phyloP scores from a whole-genome alignment of 1,140 invertebrate species.

The Drosophila grimshawi region DNA sequence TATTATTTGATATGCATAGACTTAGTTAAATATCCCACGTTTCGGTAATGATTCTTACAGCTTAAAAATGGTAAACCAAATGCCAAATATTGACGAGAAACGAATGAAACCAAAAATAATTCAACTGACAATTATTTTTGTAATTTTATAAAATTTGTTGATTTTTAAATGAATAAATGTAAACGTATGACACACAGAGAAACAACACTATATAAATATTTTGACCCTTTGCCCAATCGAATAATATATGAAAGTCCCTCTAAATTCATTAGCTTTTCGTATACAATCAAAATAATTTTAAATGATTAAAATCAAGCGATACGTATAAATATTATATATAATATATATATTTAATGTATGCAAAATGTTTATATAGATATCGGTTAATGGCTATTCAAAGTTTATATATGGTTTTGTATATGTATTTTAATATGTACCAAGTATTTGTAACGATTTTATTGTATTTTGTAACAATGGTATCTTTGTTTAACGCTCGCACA shows the following conservation, averaged over 20 bases:
- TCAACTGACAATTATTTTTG: conserved; percentile 76
- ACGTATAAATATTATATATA: conserved; percentile 17
- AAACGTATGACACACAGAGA: conserved; percentile 20
- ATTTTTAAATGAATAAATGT: conserved; percentile 53
- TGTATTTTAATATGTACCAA: conserved; percentile 56
- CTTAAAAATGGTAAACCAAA: conserved; percentile 68
- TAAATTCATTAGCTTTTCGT: conserved; percentile 59
- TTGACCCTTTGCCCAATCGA: conserved; percentile 54
- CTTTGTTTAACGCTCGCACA: conserved; percentile 22
- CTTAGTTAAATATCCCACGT: conserved; percentile 55
- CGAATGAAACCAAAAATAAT: conserved; percentile 65
- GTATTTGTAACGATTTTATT: conserved; percentile 47
- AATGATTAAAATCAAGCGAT: conserved; percentile 24
- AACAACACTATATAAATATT: conserved; percentile 47
- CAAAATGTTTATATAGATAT: conserved; percentile 52
- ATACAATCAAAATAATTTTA: conserved; percentile 54
- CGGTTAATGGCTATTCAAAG: conserved; percentile 46
- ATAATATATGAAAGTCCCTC: conserved; percentile 36
- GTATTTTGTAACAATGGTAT: conserved; percentile 23
- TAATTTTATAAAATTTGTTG: conserved; percentile 81
- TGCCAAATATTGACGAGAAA: conserved; percentile 67
- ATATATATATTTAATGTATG: conserved; percentile 33
- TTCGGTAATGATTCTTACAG: conserved; percentile 72
- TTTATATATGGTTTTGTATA: conserved; percentile 48
- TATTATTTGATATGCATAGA: conserved; percentile 45